Evolutionary conservation across 2,797 vertebrate genomes (phyloP).

Genomic region (Molossus alvarezi): DNA sequence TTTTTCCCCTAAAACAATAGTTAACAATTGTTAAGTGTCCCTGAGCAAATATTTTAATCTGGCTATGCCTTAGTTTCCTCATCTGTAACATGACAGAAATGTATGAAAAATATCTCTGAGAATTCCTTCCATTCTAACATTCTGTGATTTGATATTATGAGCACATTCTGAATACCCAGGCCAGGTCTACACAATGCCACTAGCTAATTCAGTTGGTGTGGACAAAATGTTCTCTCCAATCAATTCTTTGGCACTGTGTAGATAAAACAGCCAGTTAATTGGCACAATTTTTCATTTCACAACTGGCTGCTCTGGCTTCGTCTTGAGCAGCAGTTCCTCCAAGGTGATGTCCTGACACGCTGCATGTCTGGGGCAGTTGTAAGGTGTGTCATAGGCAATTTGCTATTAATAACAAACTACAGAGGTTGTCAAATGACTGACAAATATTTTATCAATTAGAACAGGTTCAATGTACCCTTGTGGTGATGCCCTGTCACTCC

Average conservation of each 20-base stretch:
- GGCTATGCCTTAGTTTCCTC: slow-evolving; percentile 9
- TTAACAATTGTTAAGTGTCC: not conserved
- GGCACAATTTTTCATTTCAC: slow-evolving; percentile 73
- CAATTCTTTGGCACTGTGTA: slow-evolving; percentile 48
- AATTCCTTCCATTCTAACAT: not conserved
- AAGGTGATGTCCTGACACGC: not conserved
- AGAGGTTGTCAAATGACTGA: slow-evolving; percentile 38
- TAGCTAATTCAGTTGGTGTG: not conserved
- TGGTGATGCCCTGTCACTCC: not conserved
- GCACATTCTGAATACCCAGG: slow-evolving; percentile 9
- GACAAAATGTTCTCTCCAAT: slow-evolving; percentile 78
- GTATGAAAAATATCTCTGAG: not conserved
- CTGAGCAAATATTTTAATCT: not conserved
- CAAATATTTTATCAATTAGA: not conserved
- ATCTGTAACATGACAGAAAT: slow-evolving; percentile 7
- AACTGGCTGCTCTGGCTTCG: not conserved
- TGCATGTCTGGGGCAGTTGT: not conserved
- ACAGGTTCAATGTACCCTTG: not conserved
- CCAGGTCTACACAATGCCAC: slow-evolving; percentile 1
- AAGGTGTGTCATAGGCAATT: slow-evolving; percentile 76
- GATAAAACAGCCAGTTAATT: slow-evolving; percentile 58
- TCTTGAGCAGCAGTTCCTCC: not conserved
- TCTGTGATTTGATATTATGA: not conserved
- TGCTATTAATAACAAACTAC: not conserved
- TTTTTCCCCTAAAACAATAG: slow-evolving; percentile 67